A percentile compares a stretch with the other conserved stretches of the same genome.
phyloP scores from a whole-genome alignment of 2,113 vertebrate species.

The Bubalus kerabau region DNA sequence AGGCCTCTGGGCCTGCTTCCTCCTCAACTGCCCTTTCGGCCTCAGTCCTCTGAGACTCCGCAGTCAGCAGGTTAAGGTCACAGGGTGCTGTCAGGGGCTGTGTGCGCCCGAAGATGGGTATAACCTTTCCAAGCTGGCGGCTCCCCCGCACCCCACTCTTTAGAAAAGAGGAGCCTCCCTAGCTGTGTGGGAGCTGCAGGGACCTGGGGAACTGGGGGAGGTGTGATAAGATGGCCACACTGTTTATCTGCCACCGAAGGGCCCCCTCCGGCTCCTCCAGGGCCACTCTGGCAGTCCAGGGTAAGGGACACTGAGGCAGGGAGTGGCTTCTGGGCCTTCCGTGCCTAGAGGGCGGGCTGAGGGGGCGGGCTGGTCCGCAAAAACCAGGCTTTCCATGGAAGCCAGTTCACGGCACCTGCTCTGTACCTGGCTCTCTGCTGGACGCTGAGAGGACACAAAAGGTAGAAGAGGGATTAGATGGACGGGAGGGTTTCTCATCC shows the following conservation, averaged over 20 bases:
- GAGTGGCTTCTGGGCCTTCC: neutral
- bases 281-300: neutral
- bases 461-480: neutral
- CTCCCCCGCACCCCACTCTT: neutral
- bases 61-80: neutral
- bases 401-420: neutral
- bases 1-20: neutral
- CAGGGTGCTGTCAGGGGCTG: neutral
- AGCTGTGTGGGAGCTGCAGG: neutral
- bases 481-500: fast-evolving
- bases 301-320: neutral
- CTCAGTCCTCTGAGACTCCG: neutral
- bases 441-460: neutral
- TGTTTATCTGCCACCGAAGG: neutral
- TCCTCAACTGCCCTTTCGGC: neutral
- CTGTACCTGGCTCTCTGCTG: neutral
- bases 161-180: neutral
- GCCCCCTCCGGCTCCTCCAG: neutral
- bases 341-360: neutral
- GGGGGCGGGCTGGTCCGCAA: neutral
- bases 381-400: neutral
- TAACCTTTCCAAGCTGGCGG: neutral
- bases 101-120: no score
- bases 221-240: neutral
- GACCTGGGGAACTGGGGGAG: neutral